Conservation (phyloP, 2,797 vertebrate genomes). For the Amphiprion clarkii region DNA sequence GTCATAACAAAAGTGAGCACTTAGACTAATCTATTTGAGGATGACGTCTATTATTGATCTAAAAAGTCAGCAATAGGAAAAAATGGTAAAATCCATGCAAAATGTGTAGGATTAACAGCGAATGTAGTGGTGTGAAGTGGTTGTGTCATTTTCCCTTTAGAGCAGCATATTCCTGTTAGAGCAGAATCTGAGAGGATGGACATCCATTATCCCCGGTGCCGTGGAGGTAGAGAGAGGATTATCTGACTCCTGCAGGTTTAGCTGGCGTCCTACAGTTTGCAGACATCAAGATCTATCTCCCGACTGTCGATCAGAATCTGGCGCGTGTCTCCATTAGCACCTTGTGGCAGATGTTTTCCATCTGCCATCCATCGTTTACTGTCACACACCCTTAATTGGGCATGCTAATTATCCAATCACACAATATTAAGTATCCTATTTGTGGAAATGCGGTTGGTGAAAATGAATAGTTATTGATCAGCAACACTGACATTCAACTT, state of each 20-base stretch:
- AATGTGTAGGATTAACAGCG: conserved; percentile 25
- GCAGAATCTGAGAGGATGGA: conserved; percentile 67
- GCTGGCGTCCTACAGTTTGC: conserved; percentile 74
- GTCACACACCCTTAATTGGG: conserved; percentile 92
- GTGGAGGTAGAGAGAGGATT: conserved; percentile 74
- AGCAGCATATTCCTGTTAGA: conserved; percentile 56
- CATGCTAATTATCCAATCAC: conserved; percentile 91
- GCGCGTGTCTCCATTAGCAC: conserved; percentile 84
- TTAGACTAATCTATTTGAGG: background rate
- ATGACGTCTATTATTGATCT: conserved; percentile 13
- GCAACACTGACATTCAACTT: conserved; percentile 87
- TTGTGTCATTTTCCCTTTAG: conserved; percentile 50
- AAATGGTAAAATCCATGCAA: conserved; percentile 10
- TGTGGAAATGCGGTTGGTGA: conserved; percentile 89
- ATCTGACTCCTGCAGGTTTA: conserved; percentile 78
- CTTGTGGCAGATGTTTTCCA: conserved; percentile 79
- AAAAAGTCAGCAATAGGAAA: conserved; percentile 20
- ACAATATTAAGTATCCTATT: conserved; percentile 91
- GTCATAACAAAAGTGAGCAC: conserved; percentile 1
- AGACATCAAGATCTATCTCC: conserved; percentile 82
- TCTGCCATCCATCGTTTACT: conserved; percentile 82
- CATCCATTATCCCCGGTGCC: conserved; percentile 76
- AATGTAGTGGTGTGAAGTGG: conserved; percentile 28
- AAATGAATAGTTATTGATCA: conserved; percentile 96
- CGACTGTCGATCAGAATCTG: conserved; percentile 76